Evolutionary conservation across 2,888 invertebrate genomes (phyloP), one percentile per base, ranked within the genome.

Genomic region (Zeuzera pyrina): DNA sequence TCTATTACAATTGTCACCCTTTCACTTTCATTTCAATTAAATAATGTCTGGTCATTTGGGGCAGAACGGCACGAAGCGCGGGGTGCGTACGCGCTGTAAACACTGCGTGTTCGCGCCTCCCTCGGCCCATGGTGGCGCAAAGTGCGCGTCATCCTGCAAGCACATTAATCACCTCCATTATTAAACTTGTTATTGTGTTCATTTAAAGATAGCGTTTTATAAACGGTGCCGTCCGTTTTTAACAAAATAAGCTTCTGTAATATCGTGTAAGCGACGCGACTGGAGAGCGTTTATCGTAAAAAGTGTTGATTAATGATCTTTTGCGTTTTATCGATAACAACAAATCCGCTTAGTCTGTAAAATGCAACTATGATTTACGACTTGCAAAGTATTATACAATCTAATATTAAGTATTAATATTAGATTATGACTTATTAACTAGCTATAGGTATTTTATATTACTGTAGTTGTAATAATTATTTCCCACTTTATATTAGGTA

Each of bases 41-140:
- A 83, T 83, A 81, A 83, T 83, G 79, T 83, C 79, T 83, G 83
- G 83, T 83, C 83, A 83, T 79, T 83, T 78, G 79, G 68, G 73
- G 65, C 69, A 61, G 69, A 65, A 52, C 56, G 14, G 28, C 21
- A 23, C 26, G 13, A 21, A 15, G 37, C 31, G 34, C 36, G 47
- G 47, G 45, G 49, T 50, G 61, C 56, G 51, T 54, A n/a, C n/a
- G n/a, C n/a, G n/a, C n/a, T n/a, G n/a, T n/a, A n/a, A n/a, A n/a
- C n/a, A n/a, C n/a, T n/a, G n/a, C 49, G 64, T 57, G 66, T 71
- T 70, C 74, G 72, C 41, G 36, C 39, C 39, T 33, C 41, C 38
- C 41, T 28, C 22, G 21, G 52, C 68, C 68, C 71, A 56, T 55
- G 49, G 57, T 54, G 49, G 57, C 55, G 68, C 65, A 52, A 72